Evolutionary conservation across 2,888 invertebrate genomes (phyloP).

Genomic region (Morinoia aosen): DNA sequence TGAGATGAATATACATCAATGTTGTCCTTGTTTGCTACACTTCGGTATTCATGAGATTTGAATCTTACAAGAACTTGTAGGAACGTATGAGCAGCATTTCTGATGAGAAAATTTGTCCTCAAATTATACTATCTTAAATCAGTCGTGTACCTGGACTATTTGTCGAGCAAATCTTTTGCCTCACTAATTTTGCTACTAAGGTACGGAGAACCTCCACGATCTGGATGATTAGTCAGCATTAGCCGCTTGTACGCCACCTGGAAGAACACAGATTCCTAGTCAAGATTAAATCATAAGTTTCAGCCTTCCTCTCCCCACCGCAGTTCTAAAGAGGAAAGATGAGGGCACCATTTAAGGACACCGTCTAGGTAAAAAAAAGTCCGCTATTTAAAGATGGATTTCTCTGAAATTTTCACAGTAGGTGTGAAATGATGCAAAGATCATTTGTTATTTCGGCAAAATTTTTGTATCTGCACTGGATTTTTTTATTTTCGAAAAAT

Average conservation of each 20-base stretch:
- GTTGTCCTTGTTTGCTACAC: neutral
- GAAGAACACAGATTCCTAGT: neutral
- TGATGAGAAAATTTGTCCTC: neutral
- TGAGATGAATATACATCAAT: neutral
- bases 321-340: too few relatives aligned
- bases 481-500: too few relatives aligned
- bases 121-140: too few relatives aligned
- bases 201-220: constrained; percentile 96
- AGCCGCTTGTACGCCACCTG: constrained; percentile 94
- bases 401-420: too few relatives aligned
- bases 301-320: too few relatives aligned
- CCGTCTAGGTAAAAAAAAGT: too few relatives aligned
- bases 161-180: constrained; percentile 95
- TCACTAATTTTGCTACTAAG: constrained; percentile 98
- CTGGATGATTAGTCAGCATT: constrained; percentile 98
- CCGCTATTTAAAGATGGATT: too few relatives aligned
- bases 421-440: too few relatives aligned
- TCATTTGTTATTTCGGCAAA: too few relatives aligned
- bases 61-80: neutral
- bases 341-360: too few relatives aligned
- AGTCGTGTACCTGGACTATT: constrained; percentile 42
- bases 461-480: too few relatives aligned
- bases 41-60: neutral
- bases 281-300: neutral
- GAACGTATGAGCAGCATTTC: neutral